These are phyloP conservation scores for Pungitius pungitius DNA, from an alignment of 2,113 vertebrate species.

Conservation along the genomic window DNA sequence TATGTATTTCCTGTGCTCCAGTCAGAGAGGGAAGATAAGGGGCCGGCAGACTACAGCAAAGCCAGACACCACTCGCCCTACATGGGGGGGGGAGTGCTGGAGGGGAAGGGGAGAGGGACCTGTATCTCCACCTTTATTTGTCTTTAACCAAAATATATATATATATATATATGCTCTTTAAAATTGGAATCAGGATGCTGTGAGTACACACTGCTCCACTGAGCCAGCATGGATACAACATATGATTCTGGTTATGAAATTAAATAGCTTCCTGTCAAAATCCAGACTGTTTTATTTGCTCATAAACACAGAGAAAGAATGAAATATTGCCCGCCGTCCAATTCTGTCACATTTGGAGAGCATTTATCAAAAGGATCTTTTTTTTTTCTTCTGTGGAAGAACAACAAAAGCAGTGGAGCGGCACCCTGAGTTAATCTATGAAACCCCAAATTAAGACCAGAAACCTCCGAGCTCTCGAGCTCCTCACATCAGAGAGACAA, in stretches of 20 bases:
- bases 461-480: constrained; percentile 42
- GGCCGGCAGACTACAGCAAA: constrained; percentile 56
- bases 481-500: constrained; percentile 65
- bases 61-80: constrained; percentile 56
- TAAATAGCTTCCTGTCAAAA: constrained; percentile 65
- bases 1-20: constrained; percentile 73
- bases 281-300: constrained; percentile 68
- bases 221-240: constrained; percentile 47
- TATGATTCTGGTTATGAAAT: constrained; percentile 65
- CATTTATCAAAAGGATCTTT: constrained; percentile 63
- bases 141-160: neutral
- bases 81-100: constrained; percentile 16
- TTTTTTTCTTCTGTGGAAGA: constrained; percentile 29
- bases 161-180: too few species aligned
- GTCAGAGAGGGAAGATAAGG: constrained; percentile 66
- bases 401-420: constrained; percentile 68
- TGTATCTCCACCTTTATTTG: constrained; percentile 25
- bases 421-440: constrained; percentile 57
- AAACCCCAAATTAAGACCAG: constrained; percentile 71
- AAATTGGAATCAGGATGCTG: constrained; percentile 20
- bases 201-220: constrained; percentile 20
- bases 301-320: constrained; percentile 64
- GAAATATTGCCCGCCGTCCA: constrained; percentile 57
- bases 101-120: constrained; percentile 31
- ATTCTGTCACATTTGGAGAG: constrained; percentile 65